Base-by-base conservation (phyloP, 1,140 invertebrate genomes). In the Rhopalosiphum maidis region DNA sequence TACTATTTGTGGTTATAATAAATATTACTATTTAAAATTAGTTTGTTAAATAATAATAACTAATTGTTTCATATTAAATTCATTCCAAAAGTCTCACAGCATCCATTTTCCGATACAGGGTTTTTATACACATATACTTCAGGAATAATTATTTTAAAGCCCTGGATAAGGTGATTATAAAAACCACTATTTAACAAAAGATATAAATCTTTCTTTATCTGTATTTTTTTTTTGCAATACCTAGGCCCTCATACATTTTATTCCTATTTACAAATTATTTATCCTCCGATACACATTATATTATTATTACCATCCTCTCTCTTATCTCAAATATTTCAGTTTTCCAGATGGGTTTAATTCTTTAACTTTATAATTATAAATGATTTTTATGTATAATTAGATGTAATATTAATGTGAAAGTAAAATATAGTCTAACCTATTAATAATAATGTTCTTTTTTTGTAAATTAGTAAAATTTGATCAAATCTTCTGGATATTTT, bases 81-180 rank as follows among this genome's bases (percentile, higher is more conserved):
- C 5, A 83, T 83, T 85, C 41, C 37, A 43, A 37, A 85, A 41
- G 30, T 1, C 1, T 86, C 15, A 41, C 3, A 51, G 21, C 15
- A 2, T 51, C 2, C 0, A n/a, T 77, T 77, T 41, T 18, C 15
- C 3, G 4, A 41, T 18, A n/a, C 25, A 21, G 4, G 43, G 25
- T 87, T 87, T 51, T 87, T 87, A 48, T 87, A n/a, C 46, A 48
- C 43, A 41, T 87, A 48, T 43, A 87, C 46, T 87, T 87, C 86
- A 87, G 86, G 86, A 87, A 87, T 87, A 51, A 48, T 87, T 48
- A 48, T n/a, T 87, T 48, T 51, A 21, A 87, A 51, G 86, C 86
- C 86, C 86, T 87, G 86, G 30, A 51, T 87, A 87, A 87, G 30
- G 86, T 87, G 43, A 86, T 86, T 15, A 87, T 85, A 85, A 85